These are phyloP conservation scores for Vulpes vulpes DNA, from an alignment of 2,113 vertebrate genomes.

Conservation along the genomic window DNA sequence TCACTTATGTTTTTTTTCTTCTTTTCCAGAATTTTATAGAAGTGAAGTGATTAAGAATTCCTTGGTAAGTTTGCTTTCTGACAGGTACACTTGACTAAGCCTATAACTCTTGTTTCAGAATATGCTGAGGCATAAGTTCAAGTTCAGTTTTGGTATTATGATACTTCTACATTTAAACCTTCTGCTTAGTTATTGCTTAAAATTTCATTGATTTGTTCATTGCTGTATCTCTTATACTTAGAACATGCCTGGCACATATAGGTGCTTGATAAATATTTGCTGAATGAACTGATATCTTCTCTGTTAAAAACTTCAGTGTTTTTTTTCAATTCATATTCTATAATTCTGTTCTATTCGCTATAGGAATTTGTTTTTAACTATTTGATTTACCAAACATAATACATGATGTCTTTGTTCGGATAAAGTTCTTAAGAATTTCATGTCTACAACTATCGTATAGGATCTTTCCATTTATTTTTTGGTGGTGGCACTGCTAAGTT, in stretches of 20 bases:
- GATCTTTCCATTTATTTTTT: conserved; percentile 2
- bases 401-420: conserved; percentile 37
- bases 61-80: conserved; percentile 93
- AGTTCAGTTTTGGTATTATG: conserved; percentile 1
- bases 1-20: conserved; percentile 79
- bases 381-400: not conserved
- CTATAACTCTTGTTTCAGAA: conserved; percentile 48
- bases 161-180: not conserved
- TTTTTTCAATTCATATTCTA: conserved; percentile 26
- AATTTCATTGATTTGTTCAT: conserved; percentile 24
- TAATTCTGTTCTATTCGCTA: conserved; percentile 21
- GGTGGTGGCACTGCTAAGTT: not conserved
- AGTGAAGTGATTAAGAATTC: conserved; percentile 99
- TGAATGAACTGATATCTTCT: conserved; percentile 20
- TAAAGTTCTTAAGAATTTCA: conserved; percentile 11
- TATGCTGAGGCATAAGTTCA: conserved; percentile 30
- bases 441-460: not conserved
- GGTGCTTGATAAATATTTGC: conserved; percentile 56
- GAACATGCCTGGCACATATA: not conserved
- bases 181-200: conserved; percentile 28
- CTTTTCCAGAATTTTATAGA: conserved; percentile 95
- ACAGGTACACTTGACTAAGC: conserved; percentile 40
- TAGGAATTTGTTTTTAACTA: not conserved
- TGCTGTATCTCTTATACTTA: not conserved
- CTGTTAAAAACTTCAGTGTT: conserved; percentile 9